Percentiles rank a stretch among this genome's conserved stretches.
Conservation (phyloP, 2,888 invertebrate genomes). For the Gymnosoma rotundatum region DNA sequence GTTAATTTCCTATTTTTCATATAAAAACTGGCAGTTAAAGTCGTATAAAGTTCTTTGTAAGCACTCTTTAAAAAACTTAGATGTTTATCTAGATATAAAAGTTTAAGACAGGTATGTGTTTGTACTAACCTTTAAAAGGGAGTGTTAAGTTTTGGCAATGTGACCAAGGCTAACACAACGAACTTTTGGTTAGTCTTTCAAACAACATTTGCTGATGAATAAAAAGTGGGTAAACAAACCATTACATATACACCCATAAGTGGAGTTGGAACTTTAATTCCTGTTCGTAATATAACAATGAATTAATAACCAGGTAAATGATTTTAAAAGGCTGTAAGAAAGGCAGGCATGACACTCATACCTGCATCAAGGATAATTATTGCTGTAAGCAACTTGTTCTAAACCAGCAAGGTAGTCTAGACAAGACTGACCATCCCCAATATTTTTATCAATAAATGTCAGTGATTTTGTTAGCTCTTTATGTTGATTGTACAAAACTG, state of each 20-base stretch:
- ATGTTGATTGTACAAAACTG: slow-evolving; percentile 35
- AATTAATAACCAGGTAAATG: slow-evolving; percentile 28
- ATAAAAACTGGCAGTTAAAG: neutral
- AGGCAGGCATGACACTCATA: slow-evolving; percentile 33
- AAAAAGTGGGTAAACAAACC: slow-evolving; percentile 12
- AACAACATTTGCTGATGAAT: slow-evolving; percentile 20
- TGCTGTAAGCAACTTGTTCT: neutral
- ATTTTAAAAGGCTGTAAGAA: slow-evolving; percentile 30
- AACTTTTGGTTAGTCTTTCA: slow-evolving; percentile 32
- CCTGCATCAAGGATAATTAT: slow-evolving; percentile 34
- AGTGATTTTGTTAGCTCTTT: slow-evolving; percentile 29
- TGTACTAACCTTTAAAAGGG: slow-evolving; percentile 30
- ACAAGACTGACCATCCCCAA: slow-evolving; percentile 38
- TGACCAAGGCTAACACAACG: slow-evolving; percentile 21
- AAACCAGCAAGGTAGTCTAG: slow-evolving; percentile 28
- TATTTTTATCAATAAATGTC: slow-evolving; percentile 20
- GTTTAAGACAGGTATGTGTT: neutral
- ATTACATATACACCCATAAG: neutral
- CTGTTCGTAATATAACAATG: slow-evolving; percentile 26
- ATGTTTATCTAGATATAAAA: neutral
- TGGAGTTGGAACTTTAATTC: slow-evolving; percentile 41
- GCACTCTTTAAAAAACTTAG: no score
- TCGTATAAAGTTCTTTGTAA: neutral
- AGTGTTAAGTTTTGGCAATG: slow-evolving; percentile 43
- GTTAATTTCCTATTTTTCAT: no score